Base-by-base conservation (phyloP, 2,113 vertebrate genomes). In the Genyomyrus donnyi region DNA sequence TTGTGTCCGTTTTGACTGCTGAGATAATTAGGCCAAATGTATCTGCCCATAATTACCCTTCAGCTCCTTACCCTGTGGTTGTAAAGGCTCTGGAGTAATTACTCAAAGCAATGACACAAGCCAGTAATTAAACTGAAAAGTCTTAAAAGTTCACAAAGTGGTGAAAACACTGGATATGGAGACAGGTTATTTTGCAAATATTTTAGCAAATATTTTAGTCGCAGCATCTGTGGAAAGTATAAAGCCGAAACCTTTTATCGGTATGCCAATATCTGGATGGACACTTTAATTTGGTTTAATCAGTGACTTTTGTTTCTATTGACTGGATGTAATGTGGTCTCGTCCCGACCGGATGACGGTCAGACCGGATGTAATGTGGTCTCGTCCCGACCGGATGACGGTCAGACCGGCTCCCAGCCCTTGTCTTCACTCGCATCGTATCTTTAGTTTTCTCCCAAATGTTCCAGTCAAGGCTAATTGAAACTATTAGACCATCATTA, bases 21-120 rank as follows among this genome's bases (percentile, higher is more conserved):
- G 15, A 80, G 74, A 80, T 80, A 80, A 80, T 80, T 80, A 80
- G 74, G 74, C 74, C 42, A 80, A 80, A 80, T 80, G 74, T 42
- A 42, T 80, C 74, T 80, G 35, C 74, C 74, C 74, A 80, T 80
- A 80, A 80, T 80, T 80, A 80, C 74, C 74, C 31, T 42, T 35
- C 42, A 21, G 74, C 17, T 80, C 74, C 74, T 80, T 80, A 80
- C 15, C 74, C 74, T 80, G 74, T 80, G 74, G 3, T 42, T 80
- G 74, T 80, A 80, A 80, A 3, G 74, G 42, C 74, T 80, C 74
- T 80, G 35, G 17, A 42, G 35, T 80, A 35, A 80, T 80, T 39
- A 80, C 74, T 42, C 42, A 80, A 35, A 42, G 74, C 35, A 80
- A 5, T 80, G 74, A 80, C 39, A 42, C 35, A 80, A 70, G 74